Evolutionary conservation across 2,888 invertebrate species (phyloP).

Genomic region (Drosophila monieri): DNA sequence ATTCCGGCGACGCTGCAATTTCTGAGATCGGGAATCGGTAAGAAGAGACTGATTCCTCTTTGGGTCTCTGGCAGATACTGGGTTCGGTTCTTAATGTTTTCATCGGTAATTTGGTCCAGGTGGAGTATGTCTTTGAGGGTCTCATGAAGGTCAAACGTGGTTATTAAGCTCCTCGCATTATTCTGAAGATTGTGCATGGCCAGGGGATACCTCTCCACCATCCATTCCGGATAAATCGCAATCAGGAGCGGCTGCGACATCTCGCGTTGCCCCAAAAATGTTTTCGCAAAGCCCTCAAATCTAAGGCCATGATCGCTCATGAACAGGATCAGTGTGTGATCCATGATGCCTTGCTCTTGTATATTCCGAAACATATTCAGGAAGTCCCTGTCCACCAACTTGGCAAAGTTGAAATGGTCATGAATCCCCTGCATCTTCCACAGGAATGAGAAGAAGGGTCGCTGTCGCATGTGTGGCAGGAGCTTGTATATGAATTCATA

Average conservation of each 20-base stretch:
- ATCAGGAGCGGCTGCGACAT: constrained; percentile 92
- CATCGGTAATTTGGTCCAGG: constrained; percentile 83
- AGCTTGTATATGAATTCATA: constrained; percentile 49
- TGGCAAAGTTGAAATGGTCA: constrained; percentile 46
- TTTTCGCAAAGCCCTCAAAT: constrained; percentile 91
- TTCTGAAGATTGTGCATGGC: constrained; percentile 87
- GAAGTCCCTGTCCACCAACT: constrained; percentile 28
- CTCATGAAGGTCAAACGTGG: constrained; percentile 92
- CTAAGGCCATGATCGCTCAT: constrained; percentile 95
- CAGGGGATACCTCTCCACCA: constrained; percentile 86
- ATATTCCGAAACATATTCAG: constrained; percentile 63
- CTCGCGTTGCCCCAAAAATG: constrained; percentile 92
- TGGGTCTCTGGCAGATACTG: constrained; percentile 66
- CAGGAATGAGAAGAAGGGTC: constrained; percentile 40
- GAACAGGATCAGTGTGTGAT: constrained; percentile 88
- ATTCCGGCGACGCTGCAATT: constrained; percentile 91
- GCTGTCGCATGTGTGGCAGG: constrained; percentile 32
- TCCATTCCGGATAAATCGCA: constrained; percentile 89
- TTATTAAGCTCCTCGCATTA: constrained; percentile 89
- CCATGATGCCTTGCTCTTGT: constrained; percentile 80
- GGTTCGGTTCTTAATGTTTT: constrained; percentile 82
- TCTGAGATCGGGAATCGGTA: constrained; percentile 87
- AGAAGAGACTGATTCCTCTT: constrained; percentile 90
- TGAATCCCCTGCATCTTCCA: constrained; percentile 53
- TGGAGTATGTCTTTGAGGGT: constrained; percentile 89